Evolutionary conservation across 2,888 invertebrate species (phyloP).

Genomic region (Hoplodrina ambigua): DNA sequence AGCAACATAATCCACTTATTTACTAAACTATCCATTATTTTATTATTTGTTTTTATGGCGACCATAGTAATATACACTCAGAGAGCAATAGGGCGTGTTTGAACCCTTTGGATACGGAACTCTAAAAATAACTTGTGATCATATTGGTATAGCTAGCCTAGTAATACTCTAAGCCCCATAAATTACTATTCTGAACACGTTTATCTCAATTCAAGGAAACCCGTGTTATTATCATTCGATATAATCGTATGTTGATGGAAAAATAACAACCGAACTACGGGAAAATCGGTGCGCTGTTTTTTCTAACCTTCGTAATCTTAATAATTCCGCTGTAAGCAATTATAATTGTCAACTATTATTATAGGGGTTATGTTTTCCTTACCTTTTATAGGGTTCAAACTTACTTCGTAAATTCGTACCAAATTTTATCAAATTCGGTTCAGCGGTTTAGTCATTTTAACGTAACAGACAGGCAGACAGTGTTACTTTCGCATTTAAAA

Average conservation of each 20-base stretch:
- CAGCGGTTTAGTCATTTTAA: no score
- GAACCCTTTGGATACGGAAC: no score
- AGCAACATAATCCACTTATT: no score
- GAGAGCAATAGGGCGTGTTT: no score
- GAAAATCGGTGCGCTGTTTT: constrained; percentile 15
- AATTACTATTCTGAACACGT: not conserved
- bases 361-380: not conserved
- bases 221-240: constrained; percentile 8
- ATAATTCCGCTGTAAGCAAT: constrained; percentile 15
- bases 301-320: not conserved
- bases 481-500: no score
- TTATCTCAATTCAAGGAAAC: constrained; percentile 23
- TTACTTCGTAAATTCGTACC: no score
- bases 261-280: constrained; percentile 21
- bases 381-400: no score
- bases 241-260: constrained; percentile 18
- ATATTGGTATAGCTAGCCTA: not conserved
- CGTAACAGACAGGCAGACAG: no score
- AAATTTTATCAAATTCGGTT: no score
- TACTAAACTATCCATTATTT: no score
- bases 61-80: no score
- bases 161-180: not conserved
- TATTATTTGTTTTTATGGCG: no score
- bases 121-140: not conserved
- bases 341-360: constrained; percentile 13